Evolutionary conservation across 2,113 vertebrate species (phyloP).

Genomic region (Thryonomys swinderianus): DNA sequence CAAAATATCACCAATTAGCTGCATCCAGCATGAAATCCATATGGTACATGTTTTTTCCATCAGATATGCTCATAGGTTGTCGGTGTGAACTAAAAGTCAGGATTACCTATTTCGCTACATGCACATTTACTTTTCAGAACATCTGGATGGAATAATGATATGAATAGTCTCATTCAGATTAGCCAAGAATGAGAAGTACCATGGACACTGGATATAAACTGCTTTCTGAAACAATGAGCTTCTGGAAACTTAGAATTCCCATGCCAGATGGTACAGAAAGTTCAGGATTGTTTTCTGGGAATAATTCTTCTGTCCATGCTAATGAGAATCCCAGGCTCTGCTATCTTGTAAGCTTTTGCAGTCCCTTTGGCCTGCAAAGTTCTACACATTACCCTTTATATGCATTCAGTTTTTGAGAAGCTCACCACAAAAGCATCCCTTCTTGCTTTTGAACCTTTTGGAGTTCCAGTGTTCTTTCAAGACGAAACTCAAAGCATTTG

Average conservation of each 20-base stretch:
- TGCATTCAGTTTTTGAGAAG: not conserved
- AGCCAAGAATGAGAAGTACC: not conserved
- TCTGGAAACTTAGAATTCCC: not conserved
- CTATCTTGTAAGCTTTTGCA: not conserved
- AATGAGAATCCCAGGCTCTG: not conserved
- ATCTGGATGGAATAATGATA: not conserved
- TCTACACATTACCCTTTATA: not conserved
- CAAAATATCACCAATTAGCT: not conserved
- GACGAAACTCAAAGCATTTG: not conserved
- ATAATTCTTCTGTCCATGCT: not conserved
- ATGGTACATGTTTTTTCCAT: not conserved
- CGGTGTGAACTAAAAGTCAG: not conserved
- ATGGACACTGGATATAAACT: not conserved
- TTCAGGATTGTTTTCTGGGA: not conserved
- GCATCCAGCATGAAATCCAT: not conserved
- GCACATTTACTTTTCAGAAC: not conserved
- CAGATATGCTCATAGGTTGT: not conserved
- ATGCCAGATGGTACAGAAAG: fast-evolving
- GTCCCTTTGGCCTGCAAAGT: not conserved
- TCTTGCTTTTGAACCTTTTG: not conserved
- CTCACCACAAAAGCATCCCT: not conserved
- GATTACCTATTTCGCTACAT: not conserved
- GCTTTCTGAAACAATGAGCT: not conserved
- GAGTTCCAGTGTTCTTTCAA: not conserved
- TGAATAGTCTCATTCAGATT: not conserved